Evolutionary conservation across 2,797 vertebrate genomes (phyloP).

Genomic region (Pseudomugil tenellus): DNA sequence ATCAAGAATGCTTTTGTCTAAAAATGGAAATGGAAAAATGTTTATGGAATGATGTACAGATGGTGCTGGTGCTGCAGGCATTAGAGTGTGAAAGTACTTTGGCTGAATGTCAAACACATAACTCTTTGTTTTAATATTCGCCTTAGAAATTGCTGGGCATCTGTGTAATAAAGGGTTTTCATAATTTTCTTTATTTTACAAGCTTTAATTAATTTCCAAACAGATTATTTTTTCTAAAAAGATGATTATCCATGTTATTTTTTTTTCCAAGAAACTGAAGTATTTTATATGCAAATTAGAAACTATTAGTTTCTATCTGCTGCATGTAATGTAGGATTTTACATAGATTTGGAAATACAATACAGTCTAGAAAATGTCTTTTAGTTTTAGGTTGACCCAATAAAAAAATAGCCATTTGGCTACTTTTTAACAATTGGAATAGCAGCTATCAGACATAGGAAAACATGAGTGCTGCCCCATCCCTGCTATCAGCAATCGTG

Average conservation of each 20-base stretch:
- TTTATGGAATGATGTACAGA: constrained; percentile 64
- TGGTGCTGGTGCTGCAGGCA: constrained; percentile 69
- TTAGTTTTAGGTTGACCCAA: constrained; percentile 14
- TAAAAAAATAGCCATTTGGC: constrained; percentile 21
- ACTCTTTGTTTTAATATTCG: constrained; percentile 57
- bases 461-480: constrained; percentile 29
- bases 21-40: constrained; percentile 55
- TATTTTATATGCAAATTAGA: not conserved
- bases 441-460: constrained; percentile 34
- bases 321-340: constrained; percentile 18
- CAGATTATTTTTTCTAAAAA: not conserved
- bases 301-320: constrained; percentile 4
- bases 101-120: constrained; percentile 63
- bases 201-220: not conserved
- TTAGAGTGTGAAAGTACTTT: constrained; percentile 57
- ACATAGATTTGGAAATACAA: constrained; percentile 26
- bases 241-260: constrained; percentile 15
- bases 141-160: constrained; percentile 39
- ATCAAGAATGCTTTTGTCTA: constrained; percentile 59
- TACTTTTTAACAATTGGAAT: constrained; percentile 41
- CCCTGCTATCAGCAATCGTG: constrained; percentile 43
- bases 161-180: constrained; percentile 49
- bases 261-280: constrained; percentile 19
- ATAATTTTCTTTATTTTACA: constrained; percentile 15
- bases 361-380: constrained; percentile 19